A percentile compares a stretch with the other conserved stretches of the same genome.
phyloP scores from a whole-genome alignment of 2,888 invertebrate genomes.

The Octonoba sinensis region DNA sequence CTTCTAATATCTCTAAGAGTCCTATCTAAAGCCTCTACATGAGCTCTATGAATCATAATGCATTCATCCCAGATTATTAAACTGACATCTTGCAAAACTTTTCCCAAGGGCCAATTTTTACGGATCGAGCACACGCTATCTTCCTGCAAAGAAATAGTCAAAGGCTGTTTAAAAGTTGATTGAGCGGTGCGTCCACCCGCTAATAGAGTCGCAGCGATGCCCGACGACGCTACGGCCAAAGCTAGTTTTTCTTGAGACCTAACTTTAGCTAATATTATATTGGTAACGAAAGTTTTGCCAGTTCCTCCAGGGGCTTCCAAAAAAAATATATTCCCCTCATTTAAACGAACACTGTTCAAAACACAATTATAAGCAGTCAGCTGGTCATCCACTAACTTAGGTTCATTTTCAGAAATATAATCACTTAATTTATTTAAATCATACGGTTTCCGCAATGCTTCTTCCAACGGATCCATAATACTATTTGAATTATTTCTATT shows the following conservation, averaged over 20 bases:
- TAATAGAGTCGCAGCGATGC: constrained; percentile 9
- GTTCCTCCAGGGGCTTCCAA: constrained; percentile 71
- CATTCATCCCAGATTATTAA: constrained; percentile 24
- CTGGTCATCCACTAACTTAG: neutral
- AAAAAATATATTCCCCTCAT: constrained; percentile 64
- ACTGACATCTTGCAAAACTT: neutral
- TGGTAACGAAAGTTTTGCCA: constrained; percentile 70
- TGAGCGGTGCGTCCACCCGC: constrained; percentile 1
- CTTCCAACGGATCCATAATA: too few relatives aligned
- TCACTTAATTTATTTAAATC: neutral
- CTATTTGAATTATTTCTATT: neutral
- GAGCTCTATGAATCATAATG: constrained; percentile 1
- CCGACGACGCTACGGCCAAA: constrained; percentile 5
- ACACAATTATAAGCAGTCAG: neutral
- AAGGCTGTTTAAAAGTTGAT: constrained; percentile 16
- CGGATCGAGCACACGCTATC: neutral
- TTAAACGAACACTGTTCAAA: neutral
- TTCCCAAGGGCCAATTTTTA: neutral
- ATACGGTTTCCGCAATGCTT: too few relatives aligned
- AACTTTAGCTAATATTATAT: constrained; percentile 4
- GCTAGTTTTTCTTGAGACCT: neutral
- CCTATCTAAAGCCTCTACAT: neutral
- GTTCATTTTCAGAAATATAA: neutral
- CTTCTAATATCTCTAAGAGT: neutral
- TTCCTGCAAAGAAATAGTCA: neutral